A percentile compares a stretch with the other conserved stretches of the same genome.
Conservation (phyloP, 2,797 vertebrate species). For the Iguana delicatissima region DNA sequence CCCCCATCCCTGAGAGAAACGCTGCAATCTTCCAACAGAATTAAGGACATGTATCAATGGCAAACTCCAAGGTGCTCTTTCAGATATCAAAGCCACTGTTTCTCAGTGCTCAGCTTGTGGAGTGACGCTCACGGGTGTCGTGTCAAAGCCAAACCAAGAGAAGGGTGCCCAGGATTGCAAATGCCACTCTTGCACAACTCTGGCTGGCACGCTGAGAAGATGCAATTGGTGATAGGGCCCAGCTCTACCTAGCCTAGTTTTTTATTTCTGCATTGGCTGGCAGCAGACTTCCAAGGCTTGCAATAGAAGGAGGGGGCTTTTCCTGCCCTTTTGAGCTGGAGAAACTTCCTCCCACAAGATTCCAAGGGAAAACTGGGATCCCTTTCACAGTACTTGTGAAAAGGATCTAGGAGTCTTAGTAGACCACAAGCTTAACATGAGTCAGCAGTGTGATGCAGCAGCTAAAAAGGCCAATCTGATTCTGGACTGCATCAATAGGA, state of each 20-base stretch:
- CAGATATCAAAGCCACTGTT: background rate
- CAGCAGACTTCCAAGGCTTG: background rate
- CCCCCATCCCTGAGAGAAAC: conserved; percentile 29
- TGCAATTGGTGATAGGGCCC: no score
- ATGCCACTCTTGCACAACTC: background rate
- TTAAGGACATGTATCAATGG: background rate
- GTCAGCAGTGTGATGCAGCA: no score
- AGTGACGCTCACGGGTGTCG: no score
- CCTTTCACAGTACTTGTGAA: no score
- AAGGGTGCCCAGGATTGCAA: background rate
- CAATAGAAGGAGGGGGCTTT: background rate
- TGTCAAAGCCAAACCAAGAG: background rate
- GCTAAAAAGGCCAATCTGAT: no score
- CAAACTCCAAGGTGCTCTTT: background rate
- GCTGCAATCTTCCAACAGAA: fast-evolving
- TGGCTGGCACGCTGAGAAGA: no score
- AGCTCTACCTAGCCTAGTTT: background rate
- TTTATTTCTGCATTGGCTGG: background rate
- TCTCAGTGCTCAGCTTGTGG: background rate
- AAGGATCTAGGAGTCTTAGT: no score
- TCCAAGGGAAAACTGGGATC: no score
- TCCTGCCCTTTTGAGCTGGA: background rate
- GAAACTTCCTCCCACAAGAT: no score
- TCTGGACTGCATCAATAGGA: no score
- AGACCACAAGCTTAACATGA: no score